Evolutionary conservation across 2,113 vertebrate species (phyloP).

Genomic region (Antechinus stuartii): DNA sequence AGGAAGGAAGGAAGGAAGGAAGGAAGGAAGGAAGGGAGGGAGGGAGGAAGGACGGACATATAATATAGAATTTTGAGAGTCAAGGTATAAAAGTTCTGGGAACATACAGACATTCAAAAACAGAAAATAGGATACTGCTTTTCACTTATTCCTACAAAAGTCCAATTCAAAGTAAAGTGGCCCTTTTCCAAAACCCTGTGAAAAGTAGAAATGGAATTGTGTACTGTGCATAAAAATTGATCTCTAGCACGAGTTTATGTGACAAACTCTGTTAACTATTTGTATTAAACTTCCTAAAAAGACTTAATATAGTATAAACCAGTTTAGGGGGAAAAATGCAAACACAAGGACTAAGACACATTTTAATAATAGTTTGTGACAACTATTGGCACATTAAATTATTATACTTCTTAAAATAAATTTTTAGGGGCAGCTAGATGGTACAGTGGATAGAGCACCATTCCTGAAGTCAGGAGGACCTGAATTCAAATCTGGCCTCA

Average conservation of each 20-base stretch:
- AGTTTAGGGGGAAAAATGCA: slow-evolving; percentile 22
- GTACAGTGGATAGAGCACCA: too few species aligned
- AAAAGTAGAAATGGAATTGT: slow-evolving; percentile 40
- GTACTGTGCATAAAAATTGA: slow-evolving; percentile 36
- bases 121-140: background rate
- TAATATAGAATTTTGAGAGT: slow-evolving; percentile 29
- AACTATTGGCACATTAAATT: background rate
- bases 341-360: slow-evolving; percentile 18
- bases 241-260: background rate
- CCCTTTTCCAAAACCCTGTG: slow-evolving; percentile 30
- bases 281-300: slow-evolving; percentile 34
- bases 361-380: slow-evolving; percentile 34
- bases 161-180: slow-evolving; percentile 7
- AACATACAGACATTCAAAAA: background rate
- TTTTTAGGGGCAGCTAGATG: background rate
- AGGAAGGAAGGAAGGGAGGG: background rate
- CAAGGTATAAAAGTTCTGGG: slow-evolving; percentile 34
- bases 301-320: slow-evolving; percentile 36
- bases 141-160: slow-evolving; percentile 28
- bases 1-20: too few species aligned
- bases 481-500: too few species aligned
- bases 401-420: slow-evolving; percentile 29
- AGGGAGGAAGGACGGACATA: background rate
- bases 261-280: slow-evolving; percentile 37
- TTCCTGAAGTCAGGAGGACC: too few species aligned